phyloP scores from a whole-genome alignment of 2,113 vertebrate genomes.

The Bufo gargarizans region DNA sequence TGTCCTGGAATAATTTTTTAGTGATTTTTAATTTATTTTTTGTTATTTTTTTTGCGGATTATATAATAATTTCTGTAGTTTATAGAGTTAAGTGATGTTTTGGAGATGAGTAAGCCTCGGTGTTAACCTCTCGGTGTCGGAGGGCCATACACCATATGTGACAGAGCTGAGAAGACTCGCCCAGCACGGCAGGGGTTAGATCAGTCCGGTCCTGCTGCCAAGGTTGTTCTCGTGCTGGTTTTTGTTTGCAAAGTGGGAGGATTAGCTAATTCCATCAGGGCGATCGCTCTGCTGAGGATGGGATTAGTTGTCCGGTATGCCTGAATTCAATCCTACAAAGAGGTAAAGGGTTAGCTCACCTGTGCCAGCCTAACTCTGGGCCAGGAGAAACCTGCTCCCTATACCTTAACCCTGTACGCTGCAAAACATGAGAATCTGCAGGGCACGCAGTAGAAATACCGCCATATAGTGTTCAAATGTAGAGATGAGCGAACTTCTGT shows the following conservation, averaged over 20 bases:
- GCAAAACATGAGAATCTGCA: not conserved
- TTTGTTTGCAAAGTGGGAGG: slow-evolving; percentile 51
- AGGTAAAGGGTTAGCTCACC: not conserved
- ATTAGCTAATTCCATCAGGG: slow-evolving; percentile 40
- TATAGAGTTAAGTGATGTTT: not conserved
- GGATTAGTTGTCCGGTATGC: slow-evolving; percentile 52
- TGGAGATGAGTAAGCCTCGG: not conserved
- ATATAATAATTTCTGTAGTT: not conserved
- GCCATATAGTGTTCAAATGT: no score
- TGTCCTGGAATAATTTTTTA: no score
- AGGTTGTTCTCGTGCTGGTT: not conserved
- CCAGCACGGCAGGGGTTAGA: slow-evolving; percentile 8
- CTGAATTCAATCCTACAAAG: slow-evolving; percentile 45
- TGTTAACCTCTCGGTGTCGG: not conserved
- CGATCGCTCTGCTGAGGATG: slow-evolving; percentile 24
- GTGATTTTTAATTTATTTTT: no score
- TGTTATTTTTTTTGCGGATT: not conserved
- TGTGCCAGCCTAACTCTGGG: slow-evolving; percentile 6
- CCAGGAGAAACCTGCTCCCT: not conserved
- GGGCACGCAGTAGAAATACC: no score
- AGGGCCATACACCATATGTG: not conserved
- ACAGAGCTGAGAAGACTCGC: not conserved
- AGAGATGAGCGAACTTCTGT: no score
- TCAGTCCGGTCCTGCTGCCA: slow-evolving; percentile 26
- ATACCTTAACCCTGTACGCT: not conserved